Percentiles rank a stretch among this genome's conserved stretches.
Evolutionary conservation across 2,797 vertebrate genomes (phyloP).

Genomic region (Pampus argenteus): DNA sequence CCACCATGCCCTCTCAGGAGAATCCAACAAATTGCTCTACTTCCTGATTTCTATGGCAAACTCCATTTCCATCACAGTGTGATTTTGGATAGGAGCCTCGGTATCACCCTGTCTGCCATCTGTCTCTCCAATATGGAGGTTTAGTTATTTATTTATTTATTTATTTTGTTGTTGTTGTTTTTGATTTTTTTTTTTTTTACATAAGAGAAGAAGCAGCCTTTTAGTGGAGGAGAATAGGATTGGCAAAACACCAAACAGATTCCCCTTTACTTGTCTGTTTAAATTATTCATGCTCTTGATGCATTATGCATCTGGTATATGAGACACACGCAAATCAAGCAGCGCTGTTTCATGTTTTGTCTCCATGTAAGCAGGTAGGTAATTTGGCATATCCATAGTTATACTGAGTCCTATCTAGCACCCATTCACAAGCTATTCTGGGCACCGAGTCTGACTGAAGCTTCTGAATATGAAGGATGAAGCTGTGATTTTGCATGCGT

Average conservation of each 20-base stretch:
- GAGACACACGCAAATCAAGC: conserved; percentile 77
- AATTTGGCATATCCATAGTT: conserved; percentile 71
- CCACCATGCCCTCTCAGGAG: conserved; percentile 20
- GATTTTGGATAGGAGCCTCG: conserved; percentile 72
- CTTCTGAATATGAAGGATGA: conserved; percentile 57
- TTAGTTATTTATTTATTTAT: conserved; percentile 55
- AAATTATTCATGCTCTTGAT: conserved; percentile 83
- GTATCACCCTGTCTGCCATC: conserved; percentile 76
- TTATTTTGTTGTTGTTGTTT: conserved; percentile 10
- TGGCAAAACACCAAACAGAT: conserved; percentile 78
- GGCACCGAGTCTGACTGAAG: conserved; percentile 36
- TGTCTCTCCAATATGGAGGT: conserved; percentile 79
- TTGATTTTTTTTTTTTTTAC: conserved; percentile 26
- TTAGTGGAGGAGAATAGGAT: conserved; percentile 55
- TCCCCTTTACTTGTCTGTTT: conserved; percentile 79
- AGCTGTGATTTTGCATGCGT: conserved; percentile 43
- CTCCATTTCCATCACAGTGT: conserved; percentile 61
- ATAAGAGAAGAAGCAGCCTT: conserved; percentile 35
- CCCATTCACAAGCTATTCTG: conserved; percentile 54
- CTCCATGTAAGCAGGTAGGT: conserved; percentile 76
- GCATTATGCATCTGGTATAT: conserved; percentile 79
- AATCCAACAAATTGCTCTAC: conserved; percentile 52
- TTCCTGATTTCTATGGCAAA: conserved; percentile 82
- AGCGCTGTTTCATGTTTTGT: conserved; percentile 78
- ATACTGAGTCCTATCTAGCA: conserved; percentile 36